Evolutionary conservation across 1,140 invertebrate genomes (phyloP).

Genomic region (Orius insidiosus): DNA sequence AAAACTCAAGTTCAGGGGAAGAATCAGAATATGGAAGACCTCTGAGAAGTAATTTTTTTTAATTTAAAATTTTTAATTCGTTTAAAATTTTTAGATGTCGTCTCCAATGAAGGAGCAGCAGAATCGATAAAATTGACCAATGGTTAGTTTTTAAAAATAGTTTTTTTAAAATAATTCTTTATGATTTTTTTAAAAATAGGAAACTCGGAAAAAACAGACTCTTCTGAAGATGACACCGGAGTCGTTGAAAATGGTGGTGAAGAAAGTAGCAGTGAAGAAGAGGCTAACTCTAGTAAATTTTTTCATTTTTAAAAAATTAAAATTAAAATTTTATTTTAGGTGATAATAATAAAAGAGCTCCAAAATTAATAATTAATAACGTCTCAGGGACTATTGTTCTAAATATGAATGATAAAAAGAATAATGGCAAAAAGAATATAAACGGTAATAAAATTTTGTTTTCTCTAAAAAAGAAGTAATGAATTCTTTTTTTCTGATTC

Average conservation of each 20-base stretch:
- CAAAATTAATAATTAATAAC: not conserved
- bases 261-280: not conserved
- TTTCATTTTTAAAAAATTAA: not conserved
- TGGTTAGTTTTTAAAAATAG: no score
- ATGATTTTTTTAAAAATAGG: no score
- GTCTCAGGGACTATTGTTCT: not conserved
- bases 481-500: no score
- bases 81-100: not conserved
- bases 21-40: no score
- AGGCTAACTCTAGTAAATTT: not conserved
- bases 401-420: no score
- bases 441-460: no score
- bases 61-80: slow-evolving; percentile 1
- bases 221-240: not conserved
- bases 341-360: not conserved
- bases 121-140: no score
- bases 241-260: not conserved
- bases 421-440: not conserved
- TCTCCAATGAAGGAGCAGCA: not conserved
- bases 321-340: not conserved
- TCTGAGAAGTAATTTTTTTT: not conserved
- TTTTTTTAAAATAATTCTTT: not conserved
- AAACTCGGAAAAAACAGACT: not conserved
- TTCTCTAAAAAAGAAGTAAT: no score
- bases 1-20: no score